phyloP scores from a whole-genome alignment of 1,140 invertebrate species.

The Meloidogyne exigua region DNA sequence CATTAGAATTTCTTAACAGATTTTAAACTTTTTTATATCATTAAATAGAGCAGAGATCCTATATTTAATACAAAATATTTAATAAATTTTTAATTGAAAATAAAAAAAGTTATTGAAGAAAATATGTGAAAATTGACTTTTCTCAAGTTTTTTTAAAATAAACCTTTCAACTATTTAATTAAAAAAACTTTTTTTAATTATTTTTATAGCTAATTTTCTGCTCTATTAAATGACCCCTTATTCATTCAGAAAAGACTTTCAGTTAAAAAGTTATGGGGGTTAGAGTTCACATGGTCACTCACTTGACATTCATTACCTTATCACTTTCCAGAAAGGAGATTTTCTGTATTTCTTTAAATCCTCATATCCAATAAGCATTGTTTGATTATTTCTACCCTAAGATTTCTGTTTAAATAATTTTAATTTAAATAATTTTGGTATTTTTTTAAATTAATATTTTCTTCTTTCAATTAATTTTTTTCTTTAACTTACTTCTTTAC shows the following conservation, averaged over 20 bases:
- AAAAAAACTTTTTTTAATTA: neutral
- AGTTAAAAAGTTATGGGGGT: too few species aligned
- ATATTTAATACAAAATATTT: too few species aligned
- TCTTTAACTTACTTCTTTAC: neutral
- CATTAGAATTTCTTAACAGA: too few species aligned
- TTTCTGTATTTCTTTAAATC: constrained; percentile 12
- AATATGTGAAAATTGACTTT: neutral
- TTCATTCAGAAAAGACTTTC: too few species aligned
- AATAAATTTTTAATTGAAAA: too few species aligned
- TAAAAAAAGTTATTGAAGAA: neutral
- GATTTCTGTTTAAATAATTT: neutral
- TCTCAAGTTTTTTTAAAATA: neutral
- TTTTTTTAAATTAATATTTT: too few species aligned
- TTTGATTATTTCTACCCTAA: neutral
- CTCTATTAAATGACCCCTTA: too few species aligned
- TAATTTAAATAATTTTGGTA: too few species aligned
- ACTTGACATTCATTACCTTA: neutral
- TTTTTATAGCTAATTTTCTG: neutral
- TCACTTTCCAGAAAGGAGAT: neutral
- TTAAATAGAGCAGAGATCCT: too few species aligned
- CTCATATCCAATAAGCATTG: constrained; percentile 1
- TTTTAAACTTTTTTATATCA: too few species aligned
- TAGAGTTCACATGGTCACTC: too few species aligned
- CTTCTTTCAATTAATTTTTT: neutral
- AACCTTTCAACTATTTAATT: too few species aligned